phyloP scores from a whole-genome alignment of 2,113 vertebrate genomes.

The Scytalopus superciliaris region DNA sequence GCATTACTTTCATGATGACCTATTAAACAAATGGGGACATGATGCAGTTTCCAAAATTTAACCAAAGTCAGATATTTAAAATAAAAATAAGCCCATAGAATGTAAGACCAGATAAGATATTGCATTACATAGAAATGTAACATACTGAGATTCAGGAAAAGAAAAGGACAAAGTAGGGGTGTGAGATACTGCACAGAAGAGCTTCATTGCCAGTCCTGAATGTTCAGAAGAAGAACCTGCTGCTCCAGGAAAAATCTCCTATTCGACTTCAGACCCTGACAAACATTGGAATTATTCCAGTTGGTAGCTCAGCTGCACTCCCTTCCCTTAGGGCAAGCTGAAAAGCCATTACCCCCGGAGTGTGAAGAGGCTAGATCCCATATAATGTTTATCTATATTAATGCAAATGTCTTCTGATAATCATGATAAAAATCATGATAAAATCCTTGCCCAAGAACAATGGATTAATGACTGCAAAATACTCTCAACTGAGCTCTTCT shows the following conservation, averaged over 20 bases:
- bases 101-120: fast-evolving
- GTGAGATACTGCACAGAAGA: neutral
- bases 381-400: neutral
- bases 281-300: neutral
- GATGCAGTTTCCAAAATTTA: neutral
- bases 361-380: neutral
- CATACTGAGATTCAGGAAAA: neutral
- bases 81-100: neutral
- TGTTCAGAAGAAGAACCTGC: neutral
- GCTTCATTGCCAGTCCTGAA: neutral
- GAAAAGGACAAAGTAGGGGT: neutral
- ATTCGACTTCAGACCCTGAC: neutral
- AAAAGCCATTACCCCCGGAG: neutral
- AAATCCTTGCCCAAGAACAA: neutral
- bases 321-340: neutral
- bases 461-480: neutral
- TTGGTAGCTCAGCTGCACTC: neutral
- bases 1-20: conserved; percentile 3
- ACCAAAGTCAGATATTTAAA: neutral
- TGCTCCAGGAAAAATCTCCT: neutral
- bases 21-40: neutral
- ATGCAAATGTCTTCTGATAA: neutral
- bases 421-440: neutral
- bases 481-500: neutral
- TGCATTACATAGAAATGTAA: neutral